Evolutionary conservation across 2,888 invertebrate genomes (phyloP).

Genomic region (Urechis unicinctus): DNA sequence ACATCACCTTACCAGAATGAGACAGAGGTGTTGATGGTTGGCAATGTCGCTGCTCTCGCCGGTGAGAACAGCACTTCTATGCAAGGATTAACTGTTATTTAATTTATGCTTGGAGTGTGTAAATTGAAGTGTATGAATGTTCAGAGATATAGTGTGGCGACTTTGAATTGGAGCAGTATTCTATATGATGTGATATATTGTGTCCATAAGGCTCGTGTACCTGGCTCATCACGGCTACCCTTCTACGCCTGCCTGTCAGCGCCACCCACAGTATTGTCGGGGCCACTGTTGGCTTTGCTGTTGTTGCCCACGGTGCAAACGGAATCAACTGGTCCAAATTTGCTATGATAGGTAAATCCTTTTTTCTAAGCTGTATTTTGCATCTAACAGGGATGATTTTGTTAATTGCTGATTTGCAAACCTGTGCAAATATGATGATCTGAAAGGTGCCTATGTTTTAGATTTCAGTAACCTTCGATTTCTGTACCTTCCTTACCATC

Average conservation of each 20-base stretch:
- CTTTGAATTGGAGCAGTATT: too few relatives aligned
- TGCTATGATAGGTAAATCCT: constrained; percentile 60
- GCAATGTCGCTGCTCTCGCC: constrained; percentile 78
- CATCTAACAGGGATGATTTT: not conserved
- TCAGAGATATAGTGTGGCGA: too few relatives aligned
- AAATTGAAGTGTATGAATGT: too few relatives aligned
- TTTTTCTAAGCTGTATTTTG: not conserved
- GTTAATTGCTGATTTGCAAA: not conserved
- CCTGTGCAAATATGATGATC: not conserved
- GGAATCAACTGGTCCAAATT: constrained; percentile 81
- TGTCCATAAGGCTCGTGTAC: constrained; percentile 69
- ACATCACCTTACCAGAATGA: constrained; percentile 72
- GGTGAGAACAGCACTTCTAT: too few relatives aligned
- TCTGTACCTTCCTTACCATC: too few relatives aligned
- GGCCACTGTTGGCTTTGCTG: constrained; percentile 92
- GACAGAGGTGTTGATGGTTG: constrained; percentile 76
- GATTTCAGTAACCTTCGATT: too few relatives aligned
- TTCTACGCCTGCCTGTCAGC: constrained; percentile 92
- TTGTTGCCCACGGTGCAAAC: constrained; percentile 78
- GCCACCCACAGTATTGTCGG: constrained; percentile 99
- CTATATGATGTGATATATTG: too few relatives aligned
- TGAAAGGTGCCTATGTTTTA: not conserved
- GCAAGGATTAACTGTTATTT: too few relatives aligned
- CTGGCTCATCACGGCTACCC: constrained; percentile 91
- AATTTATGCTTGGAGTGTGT: too few relatives aligned